phyloP scores from a whole-genome alignment of 2,113 vertebrate genomes.

The Sialia sialis region DNA sequence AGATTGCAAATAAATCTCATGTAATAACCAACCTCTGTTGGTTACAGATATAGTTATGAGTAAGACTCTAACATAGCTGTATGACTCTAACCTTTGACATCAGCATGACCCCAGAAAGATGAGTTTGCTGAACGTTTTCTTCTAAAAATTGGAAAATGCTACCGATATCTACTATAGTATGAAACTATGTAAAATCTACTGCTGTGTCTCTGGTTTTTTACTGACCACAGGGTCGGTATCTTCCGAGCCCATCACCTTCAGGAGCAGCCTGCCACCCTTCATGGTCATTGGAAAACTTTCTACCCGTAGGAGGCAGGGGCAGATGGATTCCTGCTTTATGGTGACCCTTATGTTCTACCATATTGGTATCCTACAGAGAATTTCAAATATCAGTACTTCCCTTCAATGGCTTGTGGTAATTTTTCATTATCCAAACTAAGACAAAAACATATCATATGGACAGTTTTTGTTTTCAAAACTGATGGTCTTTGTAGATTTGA shows the following conservation, averaged over 20 bases:
- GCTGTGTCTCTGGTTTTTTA: background rate
- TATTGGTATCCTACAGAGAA: background rate
- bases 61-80: background rate
- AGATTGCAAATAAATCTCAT: background rate
- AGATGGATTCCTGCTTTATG: background rate
- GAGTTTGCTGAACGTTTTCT: background rate
- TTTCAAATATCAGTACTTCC: background rate
- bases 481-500: background rate
- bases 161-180: background rate
- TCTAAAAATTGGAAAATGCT: background rate
- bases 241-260: background rate
- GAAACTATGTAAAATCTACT: background rate
- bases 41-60: background rate
- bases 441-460: background rate
- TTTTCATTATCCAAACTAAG: background rate
- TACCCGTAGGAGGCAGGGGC: background rate
- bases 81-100: background rate
- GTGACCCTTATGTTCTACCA: background rate
- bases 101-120: background rate
- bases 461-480: background rate
- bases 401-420: background rate
- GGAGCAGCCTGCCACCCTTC: background rate
- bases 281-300: background rate
- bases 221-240: accelerated
- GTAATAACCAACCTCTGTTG: background rate